Conservation (phyloP, 2,113 vertebrate genomes). For the Hyla sarda region DNA sequence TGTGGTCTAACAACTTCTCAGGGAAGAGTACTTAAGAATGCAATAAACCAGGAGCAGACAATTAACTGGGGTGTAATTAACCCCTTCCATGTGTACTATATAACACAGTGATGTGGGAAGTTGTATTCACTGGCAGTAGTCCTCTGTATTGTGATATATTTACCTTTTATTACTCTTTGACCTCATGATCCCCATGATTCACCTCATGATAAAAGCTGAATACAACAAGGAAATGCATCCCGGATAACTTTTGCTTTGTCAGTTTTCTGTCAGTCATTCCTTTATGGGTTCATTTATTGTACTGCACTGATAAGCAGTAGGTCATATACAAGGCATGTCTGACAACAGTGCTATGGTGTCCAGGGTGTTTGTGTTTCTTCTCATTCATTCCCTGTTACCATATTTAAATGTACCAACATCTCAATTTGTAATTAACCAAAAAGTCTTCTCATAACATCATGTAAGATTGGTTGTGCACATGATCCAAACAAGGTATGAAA, state of each 20-base stretch:
- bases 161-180: constrained; percentile 31
- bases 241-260: constrained; percentile 1
- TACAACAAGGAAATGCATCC: not conserved
- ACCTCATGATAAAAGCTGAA: constrained; percentile 4
- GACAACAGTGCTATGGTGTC: not conserved
- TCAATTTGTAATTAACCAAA: no score
- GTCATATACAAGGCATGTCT: not conserved
- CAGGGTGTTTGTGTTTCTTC: not conserved
- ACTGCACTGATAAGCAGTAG: not conserved
- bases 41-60: constrained; percentile 44
- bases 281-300: not conserved
- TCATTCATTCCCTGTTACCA: not conserved
- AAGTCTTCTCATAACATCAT: no score
- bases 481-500: no score
- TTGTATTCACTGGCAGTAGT: not conserved
- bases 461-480: no score
- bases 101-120: constrained; percentile 3
- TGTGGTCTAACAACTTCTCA: constrained; percentile 50
- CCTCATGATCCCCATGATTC: constrained; percentile 6
- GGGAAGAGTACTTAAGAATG: constrained; percentile 50
- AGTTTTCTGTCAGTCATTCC: constrained; percentile 9
- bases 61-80: constrained; percentile 55
- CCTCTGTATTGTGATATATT: constrained; percentile 18
- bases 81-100: constrained; percentile 33
- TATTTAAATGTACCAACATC: not conserved